Conservation (phyloP, 1,140 invertebrate genomes). For the Solenopsis fugax region DNA sequence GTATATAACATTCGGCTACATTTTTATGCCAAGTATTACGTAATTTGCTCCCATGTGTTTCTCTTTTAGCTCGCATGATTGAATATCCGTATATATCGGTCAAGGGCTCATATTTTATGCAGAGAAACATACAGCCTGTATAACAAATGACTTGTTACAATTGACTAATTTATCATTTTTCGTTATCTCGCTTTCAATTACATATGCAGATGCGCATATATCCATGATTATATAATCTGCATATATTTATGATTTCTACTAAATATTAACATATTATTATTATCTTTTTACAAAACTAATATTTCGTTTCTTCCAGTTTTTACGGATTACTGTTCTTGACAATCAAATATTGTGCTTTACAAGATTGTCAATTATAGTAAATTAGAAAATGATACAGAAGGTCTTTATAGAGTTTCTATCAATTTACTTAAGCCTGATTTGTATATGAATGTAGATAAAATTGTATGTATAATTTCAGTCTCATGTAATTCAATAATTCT, state of each 20-base stretch:
- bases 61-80: not conserved
- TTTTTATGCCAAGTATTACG: not conserved
- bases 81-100: slow-evolving; percentile 21
- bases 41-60: not conserved
- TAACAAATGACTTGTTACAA: slow-evolving; percentile 23
- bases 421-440: not conserved
- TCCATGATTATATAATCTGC: too few relatives aligned
- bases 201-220: not conserved
- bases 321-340: not conserved
- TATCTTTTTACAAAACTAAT: not conserved
- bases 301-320: not conserved
- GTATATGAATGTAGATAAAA: not conserved
- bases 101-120: slow-evolving; percentile 33
- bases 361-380: not conserved
- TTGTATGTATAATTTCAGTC: not conserved
- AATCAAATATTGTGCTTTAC: not conserved
- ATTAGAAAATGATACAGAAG: not conserved
- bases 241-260: not conserved
- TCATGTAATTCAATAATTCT: not conserved
- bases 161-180: slow-evolving; percentile 23
- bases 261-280: slow-evolving; percentile 2
- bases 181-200: slow-evolving; percentile 19
- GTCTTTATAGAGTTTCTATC: not conserved
- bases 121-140: not conserved
- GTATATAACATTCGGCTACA: not conserved